phyloP scores from a whole-genome alignment of 53 echinoderm and acorn worm species.

The Holothuria scabra region DNA sequence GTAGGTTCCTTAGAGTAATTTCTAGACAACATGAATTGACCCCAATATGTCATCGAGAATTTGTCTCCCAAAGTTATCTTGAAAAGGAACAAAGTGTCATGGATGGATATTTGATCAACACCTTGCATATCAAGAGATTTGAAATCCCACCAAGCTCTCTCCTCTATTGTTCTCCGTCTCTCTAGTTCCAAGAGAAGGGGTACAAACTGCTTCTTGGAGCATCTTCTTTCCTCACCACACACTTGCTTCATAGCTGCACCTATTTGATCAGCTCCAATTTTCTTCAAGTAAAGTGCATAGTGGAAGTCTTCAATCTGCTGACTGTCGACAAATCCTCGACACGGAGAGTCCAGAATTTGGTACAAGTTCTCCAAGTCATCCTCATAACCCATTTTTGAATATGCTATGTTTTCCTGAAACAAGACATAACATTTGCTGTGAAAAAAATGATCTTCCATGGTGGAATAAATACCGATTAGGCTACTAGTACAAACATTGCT shows the following conservation, averaged over 20 bases:
- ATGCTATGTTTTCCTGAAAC: no score
- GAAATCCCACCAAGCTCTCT: conserved; percentile 97
- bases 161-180: conserved; percentile 80
- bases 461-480: no score
- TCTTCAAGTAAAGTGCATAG: conserved; percentile 70
- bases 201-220: conserved; percentile 75
- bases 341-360: conserved; percentile 76
- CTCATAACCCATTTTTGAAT: conserved; percentile 65
- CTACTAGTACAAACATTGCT: no score
- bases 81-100: conserved; percentile 89
- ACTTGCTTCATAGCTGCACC: conserved; percentile 66
- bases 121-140: conserved; percentile 79
- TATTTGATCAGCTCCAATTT: conserved; percentile 80
- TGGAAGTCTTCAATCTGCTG: conserved; percentile 89
- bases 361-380: conserved; percentile 84
- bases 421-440: no score
- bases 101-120: conserved; percentile 75
- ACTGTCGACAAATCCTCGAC: conserved; percentile 72
- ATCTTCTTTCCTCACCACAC: conserved; percentile 40
- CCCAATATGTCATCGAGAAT: conserved; percentile 87
- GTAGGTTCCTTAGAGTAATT: conserved; percentile 69
- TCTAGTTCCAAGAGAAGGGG: conserved; percentile 88
- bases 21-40: conserved; percentile 76
- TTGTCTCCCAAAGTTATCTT: conserved; percentile 89
- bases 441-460: no score